Percentiles rank a stretch among this genome's conserved stretches.
Conservation (phyloP, 2,113 vertebrate species). For the Platysternon megacephalum region DNA sequence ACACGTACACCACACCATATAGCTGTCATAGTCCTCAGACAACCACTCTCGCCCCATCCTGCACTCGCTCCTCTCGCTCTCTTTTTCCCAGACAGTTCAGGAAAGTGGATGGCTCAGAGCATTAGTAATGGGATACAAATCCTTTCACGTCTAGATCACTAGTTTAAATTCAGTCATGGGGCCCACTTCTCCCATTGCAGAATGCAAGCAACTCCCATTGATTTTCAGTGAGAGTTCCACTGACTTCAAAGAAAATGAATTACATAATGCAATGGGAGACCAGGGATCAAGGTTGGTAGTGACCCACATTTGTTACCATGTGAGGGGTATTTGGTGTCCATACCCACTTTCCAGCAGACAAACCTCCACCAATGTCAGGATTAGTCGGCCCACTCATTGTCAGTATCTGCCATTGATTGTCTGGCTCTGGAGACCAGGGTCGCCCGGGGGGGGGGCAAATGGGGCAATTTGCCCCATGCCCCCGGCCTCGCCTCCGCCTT, state of each 20-base stretch:
- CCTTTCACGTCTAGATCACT: slow-evolving; percentile 11
- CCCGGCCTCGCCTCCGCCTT: too few species aligned
- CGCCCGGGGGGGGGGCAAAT: too few species aligned
- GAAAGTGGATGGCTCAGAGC: slow-evolving; percentile 27
- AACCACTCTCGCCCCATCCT: not conserved
- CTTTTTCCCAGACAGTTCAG: not conserved
- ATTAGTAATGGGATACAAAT: slow-evolving; percentile 1
- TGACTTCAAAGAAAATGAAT: not conserved
- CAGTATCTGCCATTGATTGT: not conserved
- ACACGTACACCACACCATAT: fast-evolving
- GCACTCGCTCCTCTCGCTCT: not conserved
- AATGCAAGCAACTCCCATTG: not conserved
- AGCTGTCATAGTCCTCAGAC: not conserved
- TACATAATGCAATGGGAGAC: not conserved
- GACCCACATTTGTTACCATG: not conserved
- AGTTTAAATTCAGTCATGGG: slow-evolving; percentile 4
- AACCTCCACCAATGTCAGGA: not conserved
- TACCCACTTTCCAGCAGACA: not conserved
- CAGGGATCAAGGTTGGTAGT: not conserved
- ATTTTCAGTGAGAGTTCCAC: not conserved
- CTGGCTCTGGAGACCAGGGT: not conserved
- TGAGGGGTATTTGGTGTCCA: not conserved
- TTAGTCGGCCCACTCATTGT: fast-evolving
- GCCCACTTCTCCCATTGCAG: not conserved
- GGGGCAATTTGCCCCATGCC: too few species aligned